These are phyloP conservation scores for Hetaerina titia DNA, from an alignment of 2,888 invertebrate genomes.

Conservation along the genomic window DNA sequence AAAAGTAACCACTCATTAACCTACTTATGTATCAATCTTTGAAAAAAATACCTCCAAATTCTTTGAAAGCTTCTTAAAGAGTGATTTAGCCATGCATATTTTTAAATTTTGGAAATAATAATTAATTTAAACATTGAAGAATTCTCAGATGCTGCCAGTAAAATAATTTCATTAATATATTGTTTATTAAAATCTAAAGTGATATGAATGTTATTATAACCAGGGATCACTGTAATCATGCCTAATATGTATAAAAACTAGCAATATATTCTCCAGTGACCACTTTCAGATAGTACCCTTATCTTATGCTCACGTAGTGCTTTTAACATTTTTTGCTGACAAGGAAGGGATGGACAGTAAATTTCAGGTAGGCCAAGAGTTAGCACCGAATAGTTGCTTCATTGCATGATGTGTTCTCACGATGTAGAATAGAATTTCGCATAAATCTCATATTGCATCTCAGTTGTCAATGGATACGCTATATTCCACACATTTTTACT, in stretches of 20 bases:
- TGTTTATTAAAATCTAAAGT: neutral
- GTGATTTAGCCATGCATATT: too few species aligned
- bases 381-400: slow-evolving; percentile 55
- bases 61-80: too few species aligned
- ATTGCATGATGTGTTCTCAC: slow-evolving; percentile 46
- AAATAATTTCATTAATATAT: neutral
- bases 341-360: slow-evolving; percentile 78
- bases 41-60: too few species aligned
- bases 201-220: slow-evolving; percentile 26
- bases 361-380: slow-evolving; percentile 75
- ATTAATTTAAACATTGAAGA: too few species aligned
- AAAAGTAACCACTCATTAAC: too few species aligned
- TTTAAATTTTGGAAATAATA: too few species aligned
- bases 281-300: slow-evolving; percentile 56
- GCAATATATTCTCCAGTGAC: slow-evolving; percentile 29
- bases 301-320: slow-evolving; percentile 67
- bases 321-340: slow-evolving; percentile 70
- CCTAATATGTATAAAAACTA: neutral
- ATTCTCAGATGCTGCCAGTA: neutral
- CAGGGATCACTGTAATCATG: neutral
- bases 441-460: neutral
- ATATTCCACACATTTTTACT: neutral
- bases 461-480: neutral
- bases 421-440: slow-evolving; percentile 36
- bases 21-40: too few species aligned